phyloP scores from a whole-genome alignment of 2,797 vertebrate species.

The Cossypha dichroa region DNA sequence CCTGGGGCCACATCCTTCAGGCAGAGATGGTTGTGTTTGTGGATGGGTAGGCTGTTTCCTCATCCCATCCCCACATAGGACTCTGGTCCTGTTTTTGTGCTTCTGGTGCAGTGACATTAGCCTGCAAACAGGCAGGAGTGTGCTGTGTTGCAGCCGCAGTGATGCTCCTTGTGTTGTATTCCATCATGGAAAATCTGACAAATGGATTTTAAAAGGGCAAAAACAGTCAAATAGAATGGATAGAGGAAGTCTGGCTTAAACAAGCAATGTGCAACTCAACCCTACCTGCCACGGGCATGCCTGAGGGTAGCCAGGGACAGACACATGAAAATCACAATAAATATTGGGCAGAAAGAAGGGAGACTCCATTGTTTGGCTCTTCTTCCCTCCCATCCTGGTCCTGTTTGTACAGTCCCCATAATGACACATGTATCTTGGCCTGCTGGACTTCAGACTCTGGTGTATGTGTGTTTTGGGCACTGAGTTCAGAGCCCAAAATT shows the following conservation, averaged over 20 bases:
- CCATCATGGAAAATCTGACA: background rate
- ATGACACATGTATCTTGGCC: background rate
- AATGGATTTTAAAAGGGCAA: background rate
- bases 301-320: background rate
- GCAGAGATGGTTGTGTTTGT: background rate
- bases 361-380: background rate
- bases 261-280: background rate
- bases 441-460: background rate
- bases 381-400: background rate
- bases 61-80: background rate
- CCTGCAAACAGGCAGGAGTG: background rate
- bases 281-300: background rate
- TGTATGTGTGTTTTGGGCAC: background rate
- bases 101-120: background rate
- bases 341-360: background rate
- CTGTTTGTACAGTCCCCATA: background rate
- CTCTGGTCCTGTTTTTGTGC: background rate
- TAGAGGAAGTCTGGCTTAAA: background rate
- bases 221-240: background rate
- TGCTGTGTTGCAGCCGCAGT: fast-evolving
- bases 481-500: background rate
- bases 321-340: background rate
- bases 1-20: background rate
- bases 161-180: background rate
- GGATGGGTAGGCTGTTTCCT: background rate